Percentiles rank a stretch among this genome's conserved stretches.
Conservation (phyloP, 2,113 vertebrate genomes). For the Chaetura pelagica region DNA sequence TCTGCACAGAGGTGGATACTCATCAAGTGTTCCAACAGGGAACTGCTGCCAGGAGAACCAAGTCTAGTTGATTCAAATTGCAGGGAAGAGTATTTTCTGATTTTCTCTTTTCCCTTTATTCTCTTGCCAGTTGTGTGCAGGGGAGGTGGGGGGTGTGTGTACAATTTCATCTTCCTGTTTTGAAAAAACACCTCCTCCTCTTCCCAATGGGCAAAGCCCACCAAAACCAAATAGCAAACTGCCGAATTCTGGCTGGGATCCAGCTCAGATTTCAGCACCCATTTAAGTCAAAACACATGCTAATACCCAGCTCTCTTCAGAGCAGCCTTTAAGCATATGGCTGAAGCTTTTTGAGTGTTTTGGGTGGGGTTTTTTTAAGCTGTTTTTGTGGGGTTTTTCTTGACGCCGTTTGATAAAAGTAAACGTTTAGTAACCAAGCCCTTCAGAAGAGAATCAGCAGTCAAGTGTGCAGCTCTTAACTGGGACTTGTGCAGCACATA, state of each 20-base stretch:
- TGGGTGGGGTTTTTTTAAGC: no score
- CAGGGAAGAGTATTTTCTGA: background rate
- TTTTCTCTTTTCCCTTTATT: background rate
- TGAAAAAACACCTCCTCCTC: background rate
- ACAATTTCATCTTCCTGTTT: conserved; percentile 6
- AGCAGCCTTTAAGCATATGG: background rate
- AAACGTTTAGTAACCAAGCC: background rate
- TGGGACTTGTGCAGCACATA: background rate
- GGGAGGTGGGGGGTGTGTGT: background rate
- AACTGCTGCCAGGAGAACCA: background rate
- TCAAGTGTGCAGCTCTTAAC: background rate
- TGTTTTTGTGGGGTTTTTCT: background rate
- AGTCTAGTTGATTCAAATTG: background rate
- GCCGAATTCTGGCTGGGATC: background rate
- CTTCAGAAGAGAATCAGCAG: background rate
- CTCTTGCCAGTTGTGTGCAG: background rate
- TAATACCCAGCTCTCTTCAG: background rate
- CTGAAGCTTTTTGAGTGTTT: background rate
- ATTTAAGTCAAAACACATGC: conserved; percentile 23
- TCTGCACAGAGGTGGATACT: background rate
- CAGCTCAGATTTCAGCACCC: conserved; percentile 50
- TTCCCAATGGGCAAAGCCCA: background rate
- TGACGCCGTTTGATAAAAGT: background rate
- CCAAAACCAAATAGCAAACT: background rate
- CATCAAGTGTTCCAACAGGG: background rate